Conservation (phyloP, 1,140 invertebrate species). For the Ceratina australensis region DNA sequence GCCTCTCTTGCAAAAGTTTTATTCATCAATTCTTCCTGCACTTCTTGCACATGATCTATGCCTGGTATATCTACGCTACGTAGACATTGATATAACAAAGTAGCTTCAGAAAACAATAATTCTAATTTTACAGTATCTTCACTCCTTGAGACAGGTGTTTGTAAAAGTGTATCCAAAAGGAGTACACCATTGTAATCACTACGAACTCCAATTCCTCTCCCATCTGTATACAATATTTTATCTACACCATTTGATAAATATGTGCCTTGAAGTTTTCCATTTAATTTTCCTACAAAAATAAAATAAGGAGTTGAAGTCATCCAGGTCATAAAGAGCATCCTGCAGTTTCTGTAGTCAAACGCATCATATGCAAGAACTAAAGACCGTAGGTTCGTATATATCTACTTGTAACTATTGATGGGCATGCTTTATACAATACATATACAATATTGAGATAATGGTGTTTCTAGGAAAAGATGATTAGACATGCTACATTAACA, state of each 20-base stretch:
- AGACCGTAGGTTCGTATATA: no score
- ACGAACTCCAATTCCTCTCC: constrained; percentile 88
- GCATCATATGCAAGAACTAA: no score
- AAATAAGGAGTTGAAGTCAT: constrained; percentile 1
- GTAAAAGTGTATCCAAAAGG: constrained; percentile 91
- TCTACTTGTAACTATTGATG: no score
- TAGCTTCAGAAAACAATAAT: constrained; percentile 91
- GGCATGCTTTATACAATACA: no score
- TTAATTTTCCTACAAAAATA: constrained; percentile 78
- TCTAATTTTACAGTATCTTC: constrained; percentile 91
- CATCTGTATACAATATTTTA: constrained; percentile 91
- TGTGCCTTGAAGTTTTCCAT: constrained; percentile 82
- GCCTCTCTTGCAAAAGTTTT: constrained; percentile 86
- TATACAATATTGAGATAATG: background rate
- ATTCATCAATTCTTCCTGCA: constrained; percentile 87
- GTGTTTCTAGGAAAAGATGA: background rate
- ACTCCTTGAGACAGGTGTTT: constrained; percentile 85
- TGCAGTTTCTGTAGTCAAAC: no score
- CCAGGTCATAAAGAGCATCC: no score
- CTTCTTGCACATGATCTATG: constrained; percentile 87
- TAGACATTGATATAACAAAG: constrained; percentile 89
- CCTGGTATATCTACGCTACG: constrained; percentile 85
- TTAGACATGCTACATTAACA: background rate
- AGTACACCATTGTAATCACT: constrained; percentile 95
- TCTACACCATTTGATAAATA: constrained; percentile 88